Evolutionary conservation across 2,797 vertebrate species (phyloP).

Genomic region (Rhinophrynus dorsalis): DNA sequence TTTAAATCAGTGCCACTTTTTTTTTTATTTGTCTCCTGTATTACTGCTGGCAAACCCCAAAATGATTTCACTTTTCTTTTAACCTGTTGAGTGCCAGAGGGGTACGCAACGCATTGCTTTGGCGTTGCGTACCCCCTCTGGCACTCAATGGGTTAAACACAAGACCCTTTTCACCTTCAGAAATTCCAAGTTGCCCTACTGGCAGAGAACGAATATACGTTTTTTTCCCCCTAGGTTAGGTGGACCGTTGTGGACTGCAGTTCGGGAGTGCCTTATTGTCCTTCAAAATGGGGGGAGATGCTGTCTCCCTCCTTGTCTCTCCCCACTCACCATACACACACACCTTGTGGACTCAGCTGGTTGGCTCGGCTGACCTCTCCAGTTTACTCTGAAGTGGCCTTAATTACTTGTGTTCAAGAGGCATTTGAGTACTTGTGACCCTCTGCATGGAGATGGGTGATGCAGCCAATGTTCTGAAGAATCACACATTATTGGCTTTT

Average conservation of each 20-base stretch:
- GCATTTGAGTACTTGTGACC: conserved; percentile 9
- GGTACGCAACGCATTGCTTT: too few species aligned
- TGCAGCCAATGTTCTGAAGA: conserved; percentile 1
- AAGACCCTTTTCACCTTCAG: too few species aligned
- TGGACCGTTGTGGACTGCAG: neutral
- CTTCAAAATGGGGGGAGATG: conserved; percentile 23
- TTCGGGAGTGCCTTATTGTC: conserved; percentile 46
- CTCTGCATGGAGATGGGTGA: neutral
- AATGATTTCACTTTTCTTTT: too few species aligned
- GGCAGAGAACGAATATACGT: conserved; percentile 2
- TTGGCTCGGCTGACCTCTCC: conserved; percentile 10
- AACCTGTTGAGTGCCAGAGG: too few species aligned
- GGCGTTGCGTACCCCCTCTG: too few species aligned
- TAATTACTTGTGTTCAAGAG: conserved; percentile 22
- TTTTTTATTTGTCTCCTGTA: too few species aligned
- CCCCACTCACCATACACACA: neutral
- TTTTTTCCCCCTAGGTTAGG: neutral
- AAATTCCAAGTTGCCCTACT: neutral
- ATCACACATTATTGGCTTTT: neutral
- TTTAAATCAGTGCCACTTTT: too few species aligned
- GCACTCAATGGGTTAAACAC: too few species aligned
- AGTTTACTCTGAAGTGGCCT: conserved; percentile 45
- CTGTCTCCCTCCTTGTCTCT: neutral
- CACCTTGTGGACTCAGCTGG: conserved; percentile 11
- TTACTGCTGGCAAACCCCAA: too few species aligned